Conservation (phyloP, 2,113 vertebrate genomes). For the Urocolius indicus region DNA sequence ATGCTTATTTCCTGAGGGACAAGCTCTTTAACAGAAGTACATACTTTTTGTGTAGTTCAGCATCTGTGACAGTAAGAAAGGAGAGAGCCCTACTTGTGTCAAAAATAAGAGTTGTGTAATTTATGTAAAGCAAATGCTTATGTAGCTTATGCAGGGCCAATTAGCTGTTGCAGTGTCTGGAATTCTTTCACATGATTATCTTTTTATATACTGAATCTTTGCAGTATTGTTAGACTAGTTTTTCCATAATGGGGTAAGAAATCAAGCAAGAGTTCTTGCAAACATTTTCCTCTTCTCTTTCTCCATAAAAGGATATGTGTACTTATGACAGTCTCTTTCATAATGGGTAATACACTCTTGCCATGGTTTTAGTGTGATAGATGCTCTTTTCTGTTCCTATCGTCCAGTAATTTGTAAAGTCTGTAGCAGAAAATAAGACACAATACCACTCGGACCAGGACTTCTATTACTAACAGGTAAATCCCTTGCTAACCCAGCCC, state of each 20-base stretch:
- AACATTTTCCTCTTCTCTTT: slow-evolving; percentile 20
- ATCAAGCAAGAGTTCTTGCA: slow-evolving; percentile 24
- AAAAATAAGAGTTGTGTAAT: not conserved
- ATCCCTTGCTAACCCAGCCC: not conserved
- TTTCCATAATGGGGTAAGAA: slow-evolving; percentile 47
- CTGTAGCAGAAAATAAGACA: not conserved
- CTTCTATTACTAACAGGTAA: not conserved
- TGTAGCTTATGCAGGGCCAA: slow-evolving; percentile 2
- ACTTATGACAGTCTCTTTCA: not conserved
- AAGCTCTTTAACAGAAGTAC: not conserved
- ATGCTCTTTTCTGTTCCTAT: not conserved
- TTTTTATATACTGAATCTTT: slow-evolving; percentile 38
- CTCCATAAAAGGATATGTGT: slow-evolving; percentile 56
- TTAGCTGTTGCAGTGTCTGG: slow-evolving; percentile 31
- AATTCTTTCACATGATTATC: slow-evolving; percentile 4
- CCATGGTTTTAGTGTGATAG: not conserved
- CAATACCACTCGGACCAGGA: not conserved
- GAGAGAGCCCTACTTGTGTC: not conserved
- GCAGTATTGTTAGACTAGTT: slow-evolving; percentile 16
- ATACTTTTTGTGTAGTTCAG: not conserved
- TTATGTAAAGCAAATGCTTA: slow-evolving; percentile 21
- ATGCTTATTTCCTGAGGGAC: not conserved
- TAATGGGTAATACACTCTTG: not conserved
- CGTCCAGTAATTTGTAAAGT: not conserved
- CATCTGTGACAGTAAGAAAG: not conserved